Evolutionary conservation across 2,888 invertebrate species (phyloP).

Genomic region (Cordilura impudica): DNA sequence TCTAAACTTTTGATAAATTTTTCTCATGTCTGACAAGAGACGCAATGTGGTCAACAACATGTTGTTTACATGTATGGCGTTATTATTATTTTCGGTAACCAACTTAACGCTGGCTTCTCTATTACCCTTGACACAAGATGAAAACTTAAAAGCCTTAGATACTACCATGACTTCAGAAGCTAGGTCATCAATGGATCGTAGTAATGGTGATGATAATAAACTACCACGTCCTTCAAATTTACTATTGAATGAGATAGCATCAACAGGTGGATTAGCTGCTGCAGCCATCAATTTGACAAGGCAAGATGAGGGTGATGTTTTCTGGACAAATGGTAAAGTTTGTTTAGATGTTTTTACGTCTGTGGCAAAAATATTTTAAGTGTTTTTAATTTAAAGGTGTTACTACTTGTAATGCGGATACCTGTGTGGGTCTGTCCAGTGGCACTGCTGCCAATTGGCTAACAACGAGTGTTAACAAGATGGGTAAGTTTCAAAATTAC

Average conservation of each 20-base stretch:
- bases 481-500: constrained; percentile 69
- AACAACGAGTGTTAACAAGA: constrained; percentile 67
- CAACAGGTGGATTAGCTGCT: constrained; percentile 66
- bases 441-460: constrained; percentile 76
- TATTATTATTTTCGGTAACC: neutral
- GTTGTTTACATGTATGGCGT: constrained; percentile 42
- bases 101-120: constrained; percentile 24
- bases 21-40: constrained; percentile 38
- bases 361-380: constrained; percentile 26
- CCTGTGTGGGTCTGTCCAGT: constrained; percentile 78
- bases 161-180: constrained; percentile 41
- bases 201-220: constrained; percentile 56
- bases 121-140: constrained; percentile 1
- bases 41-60: constrained; percentile 63
- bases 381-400: constrained; percentile 68
- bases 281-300: constrained; percentile 76
- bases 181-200: constrained; percentile 47
- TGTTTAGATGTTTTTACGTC: neutral
- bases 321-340: constrained; percentile 76
- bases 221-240: constrained; percentile 68
- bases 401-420: constrained; percentile 75
- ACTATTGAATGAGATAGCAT: constrained; percentile 73
- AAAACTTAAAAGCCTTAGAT: neutral
- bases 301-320: constrained; percentile 78
- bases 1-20: neutral